These are phyloP conservation scores for Camptogramma bilineatum DNA, from an alignment of 2,888 invertebrate genomes.

Conservation along the genomic window DNA sequence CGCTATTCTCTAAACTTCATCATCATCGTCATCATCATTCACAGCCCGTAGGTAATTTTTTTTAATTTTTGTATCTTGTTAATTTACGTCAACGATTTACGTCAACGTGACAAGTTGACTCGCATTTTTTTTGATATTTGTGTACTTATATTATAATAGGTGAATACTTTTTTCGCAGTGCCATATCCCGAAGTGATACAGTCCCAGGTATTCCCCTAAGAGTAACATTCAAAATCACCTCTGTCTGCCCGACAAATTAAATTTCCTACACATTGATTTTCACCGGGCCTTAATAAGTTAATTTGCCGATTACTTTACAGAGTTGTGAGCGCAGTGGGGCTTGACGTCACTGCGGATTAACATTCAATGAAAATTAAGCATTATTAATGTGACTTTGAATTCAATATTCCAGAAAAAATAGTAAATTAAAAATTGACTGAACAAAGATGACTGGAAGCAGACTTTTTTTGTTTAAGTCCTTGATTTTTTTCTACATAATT, in stretches of 20 bases:
- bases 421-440: not conserved
- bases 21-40: no score
- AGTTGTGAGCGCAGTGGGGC: conserved; percentile 62
- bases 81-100: no score
- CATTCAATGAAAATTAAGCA: conserved; percentile 7
- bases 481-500: no score
- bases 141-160: no score
- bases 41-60: no score
- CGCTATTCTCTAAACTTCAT: no score
- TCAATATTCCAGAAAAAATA: not conserved
- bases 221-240: conserved; percentile 64
- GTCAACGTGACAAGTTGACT: no score
- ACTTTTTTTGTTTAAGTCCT: no score
- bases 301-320: conserved; percentile 77
- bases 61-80: no score
- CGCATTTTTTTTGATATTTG: no score
- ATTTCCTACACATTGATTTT: conserved; percentile 79
- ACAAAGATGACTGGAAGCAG: no score
- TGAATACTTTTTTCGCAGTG: not conserved
- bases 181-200: not conserved
- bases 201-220: conserved; percentile 47
- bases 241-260: conserved; percentile 70
- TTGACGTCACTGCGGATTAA: conserved; percentile 18
- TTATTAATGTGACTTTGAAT: not conserved
- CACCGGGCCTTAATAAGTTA: conserved; percentile 73